Base-by-base conservation (phyloP, 2,113 vertebrate species). In the Oncorhynchus kisutch region DNA sequence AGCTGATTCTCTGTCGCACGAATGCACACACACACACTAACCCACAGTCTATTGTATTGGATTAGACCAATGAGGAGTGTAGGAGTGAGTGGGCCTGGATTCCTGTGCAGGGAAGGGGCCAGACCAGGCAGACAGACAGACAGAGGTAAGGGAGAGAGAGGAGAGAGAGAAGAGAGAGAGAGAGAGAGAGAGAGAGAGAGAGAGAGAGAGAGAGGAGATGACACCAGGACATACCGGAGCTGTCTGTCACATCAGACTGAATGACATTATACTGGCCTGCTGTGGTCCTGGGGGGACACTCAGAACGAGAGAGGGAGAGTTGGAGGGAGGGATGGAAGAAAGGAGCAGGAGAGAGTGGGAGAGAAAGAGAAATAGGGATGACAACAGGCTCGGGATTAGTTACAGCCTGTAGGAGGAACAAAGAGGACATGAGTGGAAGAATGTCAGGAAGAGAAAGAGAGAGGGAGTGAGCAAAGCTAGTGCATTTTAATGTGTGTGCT, bases 231-330 rank as follows among this genome's bases (percentile, higher is more conserved):
- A 81, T 79, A 84, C 82, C 16, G 18, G 51, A 16, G 51, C 16
- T 14, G 12, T 18, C 80, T 73, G 68, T 79, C 84, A 70, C 87
- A 78, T 67, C 85, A 27, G 86, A n/a, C 18, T 18, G 54, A 91
- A 74, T 86, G 86, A 88, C 87, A 85, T 51, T 79, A 8, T 68
- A 82, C 84, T 76, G 87, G 70, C 85, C 87, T 87, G 88, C 89
- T 92, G 90, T 85, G 82, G 84, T 87, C 85, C 86, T 65, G 6
- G 77, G 77, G 78, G 16, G 5, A 18, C 14, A 84, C 86, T 60
- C 4, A 77, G 79, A 78, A 81, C 82, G 24, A 66, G 67, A 82
- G 68, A 80, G 16, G 72, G 76, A 74, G 82, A 76, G 14, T 13
- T 25, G 65, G 25, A 27, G 24, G 8, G 12, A 24, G 65, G 3